phyloP scores from a whole-genome alignment of 2,113 vertebrate genomes.

The Chitala chitala region DNA sequence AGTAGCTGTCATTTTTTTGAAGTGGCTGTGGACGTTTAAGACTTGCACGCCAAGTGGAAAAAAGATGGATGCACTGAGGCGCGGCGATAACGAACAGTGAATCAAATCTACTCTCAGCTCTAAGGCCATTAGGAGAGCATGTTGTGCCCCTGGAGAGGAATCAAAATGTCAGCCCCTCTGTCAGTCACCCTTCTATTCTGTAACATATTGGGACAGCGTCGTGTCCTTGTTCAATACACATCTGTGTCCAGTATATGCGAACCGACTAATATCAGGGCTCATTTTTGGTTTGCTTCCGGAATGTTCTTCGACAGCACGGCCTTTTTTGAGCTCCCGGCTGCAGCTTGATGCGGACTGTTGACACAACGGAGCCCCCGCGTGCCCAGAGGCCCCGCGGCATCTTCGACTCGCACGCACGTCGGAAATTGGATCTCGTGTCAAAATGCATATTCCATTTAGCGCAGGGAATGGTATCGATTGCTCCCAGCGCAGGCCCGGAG shows the following conservation, averaged over 20 bases:
- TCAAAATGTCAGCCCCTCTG: slow-evolving; percentile 16
- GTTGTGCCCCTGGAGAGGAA: slow-evolving; percentile 33
- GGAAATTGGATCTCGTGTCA: not conserved
- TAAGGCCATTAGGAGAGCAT: slow-evolving; percentile 41
- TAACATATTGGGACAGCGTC: not conserved
- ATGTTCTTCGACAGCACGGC: not conserved
- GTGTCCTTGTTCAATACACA: not conserved
- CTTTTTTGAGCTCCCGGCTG: not conserved
- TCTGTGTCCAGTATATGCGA: not conserved
- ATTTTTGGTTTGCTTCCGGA: not conserved
- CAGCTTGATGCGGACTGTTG: not conserved
- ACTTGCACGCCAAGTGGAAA: slow-evolving; percentile 34
- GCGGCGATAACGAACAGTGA: slow-evolving; percentile 33
- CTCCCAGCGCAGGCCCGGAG: not conserved
- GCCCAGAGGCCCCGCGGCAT: too few relatives aligned
- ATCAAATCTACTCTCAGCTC: slow-evolving; percentile 43
- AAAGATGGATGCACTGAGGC: slow-evolving; percentile 36
- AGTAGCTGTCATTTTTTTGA: slow-evolving; percentile 35
- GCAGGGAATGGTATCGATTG: not conserved
- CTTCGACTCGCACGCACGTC: not conserved
- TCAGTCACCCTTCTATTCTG: not conserved
- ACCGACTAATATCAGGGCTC: not conserved
- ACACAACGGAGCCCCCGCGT: not conserved
- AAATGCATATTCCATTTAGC: slow-evolving; percentile 7
- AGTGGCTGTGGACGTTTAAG: slow-evolving; percentile 35